Percentiles rank a stretch among this genome's conserved stretches.
Conservation (phyloP, 2,797 vertebrate genomes). For the Antennarius maculatus region DNA sequence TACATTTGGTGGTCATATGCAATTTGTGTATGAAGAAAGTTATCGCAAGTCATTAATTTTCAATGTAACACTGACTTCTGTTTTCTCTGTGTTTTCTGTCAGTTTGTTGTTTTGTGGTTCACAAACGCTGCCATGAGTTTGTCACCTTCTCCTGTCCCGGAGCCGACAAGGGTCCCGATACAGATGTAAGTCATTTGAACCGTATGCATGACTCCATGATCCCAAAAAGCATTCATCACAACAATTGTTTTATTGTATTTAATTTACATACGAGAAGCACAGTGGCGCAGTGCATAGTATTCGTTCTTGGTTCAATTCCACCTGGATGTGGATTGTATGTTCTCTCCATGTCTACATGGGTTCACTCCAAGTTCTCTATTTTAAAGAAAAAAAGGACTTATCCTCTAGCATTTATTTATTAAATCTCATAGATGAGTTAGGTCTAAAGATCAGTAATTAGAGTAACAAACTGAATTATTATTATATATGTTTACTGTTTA, state of each 20-base stretch:
- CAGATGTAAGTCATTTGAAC: slow-evolving; percentile 88
- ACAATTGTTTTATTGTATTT: not conserved
- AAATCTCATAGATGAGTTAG: no score
- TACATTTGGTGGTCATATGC: slow-evolving; percentile 15
- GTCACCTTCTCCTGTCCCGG: slow-evolving; percentile 95
- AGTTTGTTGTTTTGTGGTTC: slow-evolving; percentile 99
- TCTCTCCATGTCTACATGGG: no score
- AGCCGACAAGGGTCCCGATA: slow-evolving; percentile 95
- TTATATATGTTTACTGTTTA: no score
- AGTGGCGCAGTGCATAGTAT: no score
- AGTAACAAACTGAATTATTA: no score
- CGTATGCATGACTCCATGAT: not conserved
- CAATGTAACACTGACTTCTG: slow-evolving; percentile 16
- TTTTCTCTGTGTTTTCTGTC: slow-evolving; percentile 25
- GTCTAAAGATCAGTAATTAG: no score
- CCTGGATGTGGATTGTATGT: no score
- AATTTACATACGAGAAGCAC: not conserved
- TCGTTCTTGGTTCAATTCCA: no score
- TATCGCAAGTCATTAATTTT: slow-evolving; percentile 8
- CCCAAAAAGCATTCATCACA: not conserved
- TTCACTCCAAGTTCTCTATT: no score
- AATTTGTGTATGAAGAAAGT: slow-evolving; percentile 8
- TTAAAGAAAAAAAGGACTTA: no score
- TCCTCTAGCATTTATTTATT: no score
- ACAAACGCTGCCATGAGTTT: slow-evolving; percentile 98